Percentiles rank a stretch among this genome's conserved stretches.
These are phyloP conservation scores for Troides oblongomaculatus DNA, from an alignment of 2,888 invertebrate genomes.

Conservation along the genomic window DNA sequence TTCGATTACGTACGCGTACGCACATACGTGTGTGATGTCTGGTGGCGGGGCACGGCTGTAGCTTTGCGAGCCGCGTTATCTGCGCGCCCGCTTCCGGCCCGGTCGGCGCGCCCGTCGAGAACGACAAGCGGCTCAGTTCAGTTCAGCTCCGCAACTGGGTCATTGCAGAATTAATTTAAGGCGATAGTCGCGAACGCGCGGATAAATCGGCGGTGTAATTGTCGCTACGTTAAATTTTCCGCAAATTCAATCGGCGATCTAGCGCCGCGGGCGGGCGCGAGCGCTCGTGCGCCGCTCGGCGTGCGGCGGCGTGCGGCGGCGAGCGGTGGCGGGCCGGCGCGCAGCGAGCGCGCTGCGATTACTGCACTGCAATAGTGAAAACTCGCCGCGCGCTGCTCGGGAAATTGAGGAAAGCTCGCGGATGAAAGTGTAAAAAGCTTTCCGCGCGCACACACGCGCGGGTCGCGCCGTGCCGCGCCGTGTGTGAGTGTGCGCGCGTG, in stretches of 20 bases:
- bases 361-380: slow-evolving; percentile 47
- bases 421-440: slow-evolving; percentile 77
- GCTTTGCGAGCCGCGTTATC: no score
- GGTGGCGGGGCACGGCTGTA: no score
- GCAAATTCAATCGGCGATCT: slow-evolving; percentile 36
- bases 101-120: not conserved
- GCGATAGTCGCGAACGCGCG: slow-evolving; percentile 19
- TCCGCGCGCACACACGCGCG: slow-evolving; percentile 42
- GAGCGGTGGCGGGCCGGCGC: slow-evolving; percentile 26
- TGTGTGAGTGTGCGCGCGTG: slow-evolving; percentile 19
- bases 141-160: slow-evolving; percentile 16
- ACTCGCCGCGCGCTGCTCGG: slow-evolving; percentile 71
- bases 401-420: slow-evolving; percentile 73
- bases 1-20: no score
- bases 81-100: no score
- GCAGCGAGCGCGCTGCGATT: slow-evolving; percentile 32
- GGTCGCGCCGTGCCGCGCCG: slow-evolving; percentile 25
- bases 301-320: slow-evolving; percentile 29
- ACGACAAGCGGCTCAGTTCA: not conserved
- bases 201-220: slow-evolving; percentile 8
- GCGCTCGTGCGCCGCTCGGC: slow-evolving; percentile 42
- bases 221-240: slow-evolving; percentile 35
- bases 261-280: slow-evolving; percentile 76
- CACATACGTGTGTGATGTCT: no score
- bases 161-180: slow-evolving; percentile 23